phyloP scores from a whole-genome alignment of 2,797 vertebrate species.

The Acomys russatus region DNA sequence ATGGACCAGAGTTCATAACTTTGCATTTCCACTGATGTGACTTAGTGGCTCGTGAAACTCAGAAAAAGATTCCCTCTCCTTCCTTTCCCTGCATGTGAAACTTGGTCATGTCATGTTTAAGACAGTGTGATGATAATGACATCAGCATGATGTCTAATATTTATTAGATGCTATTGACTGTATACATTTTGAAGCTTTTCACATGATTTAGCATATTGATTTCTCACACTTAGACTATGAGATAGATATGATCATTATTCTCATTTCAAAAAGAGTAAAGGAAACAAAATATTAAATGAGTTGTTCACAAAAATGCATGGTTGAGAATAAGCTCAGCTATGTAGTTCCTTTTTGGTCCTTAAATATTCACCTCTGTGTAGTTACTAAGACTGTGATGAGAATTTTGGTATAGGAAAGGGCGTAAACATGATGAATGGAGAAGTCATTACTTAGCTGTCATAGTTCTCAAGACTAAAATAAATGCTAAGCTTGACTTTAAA shows the following conservation, averaged over 20 bases:
- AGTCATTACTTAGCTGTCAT: neutral
- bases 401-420: neutral
- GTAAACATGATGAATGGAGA: neutral
- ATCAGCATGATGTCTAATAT: neutral
- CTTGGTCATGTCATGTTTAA: neutral
- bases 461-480: neutral
- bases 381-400: neutral
- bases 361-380: neutral
- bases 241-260: neutral
- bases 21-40: neutral
- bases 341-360: neutral
- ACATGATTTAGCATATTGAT: neutral
- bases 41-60: neutral
- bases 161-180: neutral
- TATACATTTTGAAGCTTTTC: conserved; percentile 3
- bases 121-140: neutral
- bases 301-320: neutral
- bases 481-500: conserved; percentile 9
- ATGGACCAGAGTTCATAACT: neutral
- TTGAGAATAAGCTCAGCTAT: neutral
- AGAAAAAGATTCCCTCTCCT: neutral
- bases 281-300: neutral
- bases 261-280: neutral
- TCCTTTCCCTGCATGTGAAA: neutral
- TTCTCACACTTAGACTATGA: neutral